Evolutionary conservation across 2,797 vertebrate species (phyloP).

Genomic region (Poecilia picta): DNA sequence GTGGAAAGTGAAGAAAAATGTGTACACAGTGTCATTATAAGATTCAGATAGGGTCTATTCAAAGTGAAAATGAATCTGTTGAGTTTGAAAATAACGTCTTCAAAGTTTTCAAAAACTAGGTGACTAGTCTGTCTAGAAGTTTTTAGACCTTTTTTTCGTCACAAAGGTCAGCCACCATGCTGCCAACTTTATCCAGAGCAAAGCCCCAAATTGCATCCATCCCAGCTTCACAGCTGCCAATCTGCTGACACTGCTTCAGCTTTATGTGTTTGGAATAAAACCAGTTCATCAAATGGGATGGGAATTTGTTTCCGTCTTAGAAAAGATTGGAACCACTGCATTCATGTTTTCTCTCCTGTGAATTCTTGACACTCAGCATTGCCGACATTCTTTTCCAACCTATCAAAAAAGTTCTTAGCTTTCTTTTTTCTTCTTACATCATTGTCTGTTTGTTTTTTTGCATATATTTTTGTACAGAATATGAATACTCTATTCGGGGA

Average conservation of each 20-base stretch:
- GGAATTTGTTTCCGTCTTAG: constrained; percentile 19
- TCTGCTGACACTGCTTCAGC: constrained; percentile 45
- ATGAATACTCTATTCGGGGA: not conserved
- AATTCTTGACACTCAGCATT: not conserved
- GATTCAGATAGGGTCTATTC: not conserved
- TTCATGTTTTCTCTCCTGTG: not conserved
- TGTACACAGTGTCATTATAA: not conserved
- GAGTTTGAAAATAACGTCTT: not conserved
- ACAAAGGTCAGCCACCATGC: constrained; percentile 22
- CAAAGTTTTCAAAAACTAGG: constrained; percentile 9
- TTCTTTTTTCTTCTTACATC: not conserved
- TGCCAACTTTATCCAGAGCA: constrained; percentile 38
- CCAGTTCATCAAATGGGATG: constrained; percentile 26
- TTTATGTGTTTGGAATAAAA: constrained; percentile 44
- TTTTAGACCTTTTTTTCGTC: constrained; percentile 31
- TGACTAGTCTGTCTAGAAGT: constrained; percentile 21
- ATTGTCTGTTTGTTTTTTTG: no score
- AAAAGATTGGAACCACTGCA: not conserved
- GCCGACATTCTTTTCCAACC: not conserved
- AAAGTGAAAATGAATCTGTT: not conserved
- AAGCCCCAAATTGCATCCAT: constrained; percentile 35
- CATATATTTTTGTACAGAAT: not conserved
- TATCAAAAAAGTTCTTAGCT: not conserved
- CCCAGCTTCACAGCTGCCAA: constrained; percentile 36
- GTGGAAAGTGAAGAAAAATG: not conserved